A percentile compares a stretch with the other conserved stretches of the same genome.
Evolutionary conservation across 2,888 invertebrate species (phyloP).

Genomic region (Brachyptera putata): DNA sequence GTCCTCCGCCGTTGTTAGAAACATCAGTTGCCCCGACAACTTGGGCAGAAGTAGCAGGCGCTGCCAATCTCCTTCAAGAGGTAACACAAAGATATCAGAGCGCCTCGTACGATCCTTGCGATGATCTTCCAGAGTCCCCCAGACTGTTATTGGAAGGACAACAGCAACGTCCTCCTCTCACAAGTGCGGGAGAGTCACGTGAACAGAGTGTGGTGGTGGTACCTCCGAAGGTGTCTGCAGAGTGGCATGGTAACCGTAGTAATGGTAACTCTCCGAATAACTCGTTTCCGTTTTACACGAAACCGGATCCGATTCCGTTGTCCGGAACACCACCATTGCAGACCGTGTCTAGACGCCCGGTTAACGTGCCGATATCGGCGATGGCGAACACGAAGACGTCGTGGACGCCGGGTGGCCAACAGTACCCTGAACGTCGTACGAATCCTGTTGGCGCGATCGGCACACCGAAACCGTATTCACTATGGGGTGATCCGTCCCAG

Average conservation of each 20-base stretch:
- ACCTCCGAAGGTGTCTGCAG: not conserved
- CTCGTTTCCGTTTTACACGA: constrained; percentile 53
- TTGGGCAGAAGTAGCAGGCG: constrained; percentile 8
- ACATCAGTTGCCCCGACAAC: not conserved
- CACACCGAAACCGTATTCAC: constrained; percentile 5
- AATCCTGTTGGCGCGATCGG: not conserved
- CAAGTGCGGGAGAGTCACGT: not conserved
- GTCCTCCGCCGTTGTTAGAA: not conserved
- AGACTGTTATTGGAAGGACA: not conserved
- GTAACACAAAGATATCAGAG: not conserved
- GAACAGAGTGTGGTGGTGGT: not conserved
- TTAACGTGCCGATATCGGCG: not conserved
- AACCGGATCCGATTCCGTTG: constrained; percentile 28
- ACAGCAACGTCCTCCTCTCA: not conserved
- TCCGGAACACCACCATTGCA: not conserved
- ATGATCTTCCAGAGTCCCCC: not conserved
- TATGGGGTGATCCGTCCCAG: not conserved
- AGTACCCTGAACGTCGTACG: not conserved
- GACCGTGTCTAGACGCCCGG: not conserved
- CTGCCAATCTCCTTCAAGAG: not conserved
- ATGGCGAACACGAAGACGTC: not conserved
- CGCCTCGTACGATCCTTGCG: not conserved
- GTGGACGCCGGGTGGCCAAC: not conserved
- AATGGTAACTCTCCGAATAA: constrained; percentile 5
- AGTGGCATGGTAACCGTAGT: constrained; percentile 4